Evolutionary conservation across 2,888 invertebrate species (phyloP), one percentile per base, ranked within the genome.

Genomic region (Caenorhabditis sinica): DNA sequence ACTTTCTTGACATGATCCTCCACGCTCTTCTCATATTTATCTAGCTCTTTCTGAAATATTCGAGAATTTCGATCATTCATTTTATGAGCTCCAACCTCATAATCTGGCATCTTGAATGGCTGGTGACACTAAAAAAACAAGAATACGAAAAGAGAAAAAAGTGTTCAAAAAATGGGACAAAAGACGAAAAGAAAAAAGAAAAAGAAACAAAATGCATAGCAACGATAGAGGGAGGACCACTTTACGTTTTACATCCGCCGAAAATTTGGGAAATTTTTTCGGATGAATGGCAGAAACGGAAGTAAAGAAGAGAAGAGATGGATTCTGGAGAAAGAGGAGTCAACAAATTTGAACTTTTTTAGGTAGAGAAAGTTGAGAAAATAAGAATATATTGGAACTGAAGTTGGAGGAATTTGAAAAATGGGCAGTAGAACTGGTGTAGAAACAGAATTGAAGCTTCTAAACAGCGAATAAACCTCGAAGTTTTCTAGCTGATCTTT

Each of bases 1-100:
- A 83, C 74, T 51, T 83, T 83, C 36, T 74, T 49, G 49, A 83
- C 83, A 68, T 83, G 83, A 4, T 79, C 63, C 51, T 79, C 69
- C 20, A 83, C 77, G 61, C 74, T 83, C 40, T 74, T 79, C 69
- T 83, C 83, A 45, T 83, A 83, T 30, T 83, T 77, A 25, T 79
- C 58, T 4, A 83, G 49, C 15, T 83, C 74, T 74, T 73, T 79
- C 83, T 83, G 53, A 28, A 80, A 51, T 20, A 30, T 33, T 25
- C 20, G 30, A 43, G 23, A 30, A 2, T 58, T 56, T 28, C 1
- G 36, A 61, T 30, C 2, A 17, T 30, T 25, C 43, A 66, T 58
- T 40, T 40, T 40, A 40, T 11, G 40, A 40, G 40, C 2, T 28
- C 66, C 17, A 2, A 81, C 73, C 58, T 80, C 80, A 36, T 80